Percentiles rank a stretch among this genome's conserved stretches.
Conservation (phyloP, 1,140 invertebrate species). For the Megathymus violae region DNA sequence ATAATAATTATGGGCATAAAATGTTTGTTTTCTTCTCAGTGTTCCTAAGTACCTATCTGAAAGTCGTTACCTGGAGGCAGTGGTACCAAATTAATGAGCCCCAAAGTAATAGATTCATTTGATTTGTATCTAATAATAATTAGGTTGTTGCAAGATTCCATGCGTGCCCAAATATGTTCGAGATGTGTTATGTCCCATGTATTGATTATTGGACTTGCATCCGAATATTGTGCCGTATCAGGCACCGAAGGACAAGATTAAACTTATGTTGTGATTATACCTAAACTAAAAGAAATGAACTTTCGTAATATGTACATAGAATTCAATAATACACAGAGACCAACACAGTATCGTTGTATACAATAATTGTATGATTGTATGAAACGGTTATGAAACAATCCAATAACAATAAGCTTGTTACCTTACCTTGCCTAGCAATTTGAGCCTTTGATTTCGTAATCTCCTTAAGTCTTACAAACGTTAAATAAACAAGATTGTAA, state of each 20-base stretch:
- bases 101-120: background rate
- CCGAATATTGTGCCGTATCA: background rate
- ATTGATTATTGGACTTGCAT: background rate
- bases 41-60: too few species aligned
- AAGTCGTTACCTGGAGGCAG: too few species aligned
- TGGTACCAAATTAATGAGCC: too few species aligned
- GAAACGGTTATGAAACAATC: conserved; percentile 4
- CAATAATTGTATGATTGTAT: too few species aligned
- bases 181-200: background rate
- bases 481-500: background rate
- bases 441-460: background rate
- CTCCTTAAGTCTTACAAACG: background rate
- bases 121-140: background rate
- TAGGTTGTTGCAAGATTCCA: background rate
- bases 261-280: background rate
- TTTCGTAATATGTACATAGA: background rate
- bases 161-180: background rate
- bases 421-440: background rate
- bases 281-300: background rate
- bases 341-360: too few species aligned
- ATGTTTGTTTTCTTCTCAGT: background rate
- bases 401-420: conserved; percentile 4
- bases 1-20: background rate
- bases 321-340: background rate
- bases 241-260: background rate